Conservation (phyloP, 2,113 vertebrate genomes). For the Cyphomyrus plagiostoma region DNA sequence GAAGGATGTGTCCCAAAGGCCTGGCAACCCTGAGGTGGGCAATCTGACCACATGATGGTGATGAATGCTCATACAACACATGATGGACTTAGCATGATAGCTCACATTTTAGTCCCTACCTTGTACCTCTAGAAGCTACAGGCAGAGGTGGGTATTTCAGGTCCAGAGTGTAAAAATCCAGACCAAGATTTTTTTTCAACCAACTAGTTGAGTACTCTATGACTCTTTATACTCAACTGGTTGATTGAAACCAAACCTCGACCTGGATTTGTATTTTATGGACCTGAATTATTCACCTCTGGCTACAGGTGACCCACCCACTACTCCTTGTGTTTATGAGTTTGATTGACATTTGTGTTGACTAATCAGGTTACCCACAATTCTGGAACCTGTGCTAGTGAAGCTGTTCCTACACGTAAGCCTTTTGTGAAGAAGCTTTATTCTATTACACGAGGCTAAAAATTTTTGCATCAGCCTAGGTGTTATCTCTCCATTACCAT, state of each 20-base stretch:
- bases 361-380: background rate
- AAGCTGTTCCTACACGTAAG: slow-evolving; percentile 26
- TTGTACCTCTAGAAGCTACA: background rate
- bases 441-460: slow-evolving; percentile 59
- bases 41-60: background rate
- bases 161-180: background rate
- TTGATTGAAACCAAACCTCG: background rate
- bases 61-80: background rate
- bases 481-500: background rate
- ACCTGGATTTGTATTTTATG: background rate
- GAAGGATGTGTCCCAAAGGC: background rate
- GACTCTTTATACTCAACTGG: background rate
- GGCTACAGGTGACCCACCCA: background rate
- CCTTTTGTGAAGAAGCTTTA: slow-evolving; percentile 30
- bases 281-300: background rate
- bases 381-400: slow-evolving; percentile 26
- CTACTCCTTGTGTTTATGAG: background rate
- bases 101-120: background rate
- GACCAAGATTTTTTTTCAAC: background rate
- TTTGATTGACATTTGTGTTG: background rate
- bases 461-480: background rate
- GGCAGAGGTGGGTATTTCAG: background rate
- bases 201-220: background rate
- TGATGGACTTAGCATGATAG: background rate
- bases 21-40: background rate